phyloP scores from a whole-genome alignment of 2,797 vertebrate species.

The Taeniopygia guttata region DNA sequence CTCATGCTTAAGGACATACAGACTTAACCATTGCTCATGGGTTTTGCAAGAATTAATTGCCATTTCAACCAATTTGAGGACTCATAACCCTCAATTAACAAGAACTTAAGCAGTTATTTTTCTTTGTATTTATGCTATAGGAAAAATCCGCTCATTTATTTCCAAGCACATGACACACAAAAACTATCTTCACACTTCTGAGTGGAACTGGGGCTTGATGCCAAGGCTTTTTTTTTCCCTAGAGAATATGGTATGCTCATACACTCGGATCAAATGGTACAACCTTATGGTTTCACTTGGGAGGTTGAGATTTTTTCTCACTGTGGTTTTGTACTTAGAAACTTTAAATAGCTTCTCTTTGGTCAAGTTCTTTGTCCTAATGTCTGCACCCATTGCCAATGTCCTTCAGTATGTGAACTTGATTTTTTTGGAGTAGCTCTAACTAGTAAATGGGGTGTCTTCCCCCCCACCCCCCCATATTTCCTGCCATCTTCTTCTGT shows the following conservation, averaged over 20 bases:
- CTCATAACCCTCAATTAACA: background rate
- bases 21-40: background rate
- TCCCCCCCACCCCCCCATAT: background rate
- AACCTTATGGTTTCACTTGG: background rate
- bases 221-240: slow-evolving; percentile 13
- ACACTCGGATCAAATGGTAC: background rate
- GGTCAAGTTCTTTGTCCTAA: background rate
- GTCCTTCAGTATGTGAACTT: background rate
- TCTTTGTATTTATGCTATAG: background rate
- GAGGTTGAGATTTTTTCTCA: background rate
- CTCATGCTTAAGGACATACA: background rate
- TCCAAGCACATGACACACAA: slow-evolving; percentile 1
- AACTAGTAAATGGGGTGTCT: background rate
- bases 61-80: background rate
- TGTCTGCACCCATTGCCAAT: background rate
- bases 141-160: slow-evolving; percentile 44
- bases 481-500: background rate
- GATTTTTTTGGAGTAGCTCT: background rate
- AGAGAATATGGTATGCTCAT: slow-evolving; percentile 26
- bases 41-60: slow-evolving; percentile 15
- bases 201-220: slow-evolving; percentile 32
- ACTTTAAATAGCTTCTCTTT: background rate
- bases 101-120: slow-evolving; percentile 18
- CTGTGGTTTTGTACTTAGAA: background rate
- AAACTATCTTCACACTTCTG: slow-evolving; percentile 57